Percentiles rank a stretch among this genome's conserved stretches.
Conservation (phyloP, 2,888 invertebrate species). For the Leucoptera coffeella region DNA sequence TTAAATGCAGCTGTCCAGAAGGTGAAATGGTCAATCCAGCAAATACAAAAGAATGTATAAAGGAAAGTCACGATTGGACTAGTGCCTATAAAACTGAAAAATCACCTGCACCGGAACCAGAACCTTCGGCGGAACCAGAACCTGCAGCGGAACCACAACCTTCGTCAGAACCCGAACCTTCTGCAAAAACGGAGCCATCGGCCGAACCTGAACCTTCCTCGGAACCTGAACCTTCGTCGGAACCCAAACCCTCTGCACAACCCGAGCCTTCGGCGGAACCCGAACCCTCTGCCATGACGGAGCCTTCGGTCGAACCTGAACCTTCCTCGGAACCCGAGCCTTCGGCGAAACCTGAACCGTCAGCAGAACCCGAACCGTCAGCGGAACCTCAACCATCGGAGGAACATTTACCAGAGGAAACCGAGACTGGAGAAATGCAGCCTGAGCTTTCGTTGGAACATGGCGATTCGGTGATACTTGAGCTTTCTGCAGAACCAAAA, state of each 20-base stretch:
- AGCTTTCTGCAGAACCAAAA: conserved; percentile 5
- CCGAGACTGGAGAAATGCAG: too few relatives aligned
- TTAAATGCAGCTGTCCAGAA: conserved; percentile 60
- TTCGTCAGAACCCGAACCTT: conserved; percentile 9
- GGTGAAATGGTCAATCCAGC: conserved; percentile 29
- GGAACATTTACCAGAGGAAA: too few relatives aligned
- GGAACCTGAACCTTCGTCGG: conserved; percentile 9
- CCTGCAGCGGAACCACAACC: conserved; percentile 7
- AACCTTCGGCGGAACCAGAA: conserved; percentile 9
- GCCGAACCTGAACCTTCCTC: conserved; percentile 5
- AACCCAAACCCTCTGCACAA: conserved; percentile 7
- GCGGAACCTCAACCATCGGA: conserved; percentile 7
- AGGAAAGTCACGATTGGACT: too few relatives aligned
- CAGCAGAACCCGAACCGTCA: conserved; percentile 5
- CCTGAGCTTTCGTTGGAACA: too few relatives aligned
- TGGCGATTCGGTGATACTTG: too few relatives aligned
- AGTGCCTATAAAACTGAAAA: conserved; percentile 10
- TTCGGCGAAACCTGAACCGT: conserved; percentile 7
- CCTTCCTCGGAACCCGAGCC: conserved; percentile 7
- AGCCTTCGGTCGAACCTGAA: conserved; percentile 8
- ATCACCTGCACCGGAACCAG: conserved; percentile 6
- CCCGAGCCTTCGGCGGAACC: conserved; percentile 1
- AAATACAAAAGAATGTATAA: too few relatives aligned
- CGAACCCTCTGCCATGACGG: conserved; percentile 10
- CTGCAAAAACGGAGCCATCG: conserved; percentile 10